Conservation (phyloP, 35 echinoderm and acorn worm genomes). For the Apostichopus californicus region DNA sequence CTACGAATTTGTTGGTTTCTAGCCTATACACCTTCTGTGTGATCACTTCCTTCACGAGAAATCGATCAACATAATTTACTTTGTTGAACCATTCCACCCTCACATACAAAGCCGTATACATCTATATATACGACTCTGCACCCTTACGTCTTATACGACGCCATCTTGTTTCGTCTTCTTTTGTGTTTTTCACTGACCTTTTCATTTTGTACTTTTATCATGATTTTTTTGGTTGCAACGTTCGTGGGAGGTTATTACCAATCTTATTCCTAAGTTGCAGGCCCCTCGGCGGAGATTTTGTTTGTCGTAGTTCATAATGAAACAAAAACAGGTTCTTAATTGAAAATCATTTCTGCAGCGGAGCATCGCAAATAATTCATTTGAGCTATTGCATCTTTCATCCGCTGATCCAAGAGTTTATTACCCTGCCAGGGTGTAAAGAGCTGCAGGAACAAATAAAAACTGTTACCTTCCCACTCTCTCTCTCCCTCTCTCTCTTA, state of each 20-base stretch:
- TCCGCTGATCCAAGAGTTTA: neutral
- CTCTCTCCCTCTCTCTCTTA: too few species aligned
- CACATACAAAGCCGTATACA: too few species aligned
- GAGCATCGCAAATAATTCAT: neutral
- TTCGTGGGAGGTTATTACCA: neutral
- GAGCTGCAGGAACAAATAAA: too few species aligned
- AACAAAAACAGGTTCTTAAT: constrained; percentile 10
- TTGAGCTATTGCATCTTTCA: neutral
- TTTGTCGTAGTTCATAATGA: neutral
- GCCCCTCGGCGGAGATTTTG: constrained; percentile 2
- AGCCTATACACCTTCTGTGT: too few species aligned
- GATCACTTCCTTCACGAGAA: too few species aligned
- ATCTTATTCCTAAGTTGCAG: neutral
- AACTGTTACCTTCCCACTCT: too few species aligned
- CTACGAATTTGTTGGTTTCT: too few species aligned
- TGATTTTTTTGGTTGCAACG: neutral
- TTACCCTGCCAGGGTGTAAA: neutral
- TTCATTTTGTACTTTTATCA: neutral
- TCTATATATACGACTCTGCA: too few species aligned
- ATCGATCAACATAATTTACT: too few species aligned
- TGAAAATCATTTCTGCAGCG: constrained; percentile 9
- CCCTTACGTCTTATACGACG: too few species aligned
- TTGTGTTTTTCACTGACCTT: neutral
- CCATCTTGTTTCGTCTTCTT: neutral
- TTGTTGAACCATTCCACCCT: too few species aligned